These are phyloP conservation scores for Dromius quadrimaculatus DNA, from an alignment of 2,888 invertebrate genomes.

Conservation along the genomic window DNA sequence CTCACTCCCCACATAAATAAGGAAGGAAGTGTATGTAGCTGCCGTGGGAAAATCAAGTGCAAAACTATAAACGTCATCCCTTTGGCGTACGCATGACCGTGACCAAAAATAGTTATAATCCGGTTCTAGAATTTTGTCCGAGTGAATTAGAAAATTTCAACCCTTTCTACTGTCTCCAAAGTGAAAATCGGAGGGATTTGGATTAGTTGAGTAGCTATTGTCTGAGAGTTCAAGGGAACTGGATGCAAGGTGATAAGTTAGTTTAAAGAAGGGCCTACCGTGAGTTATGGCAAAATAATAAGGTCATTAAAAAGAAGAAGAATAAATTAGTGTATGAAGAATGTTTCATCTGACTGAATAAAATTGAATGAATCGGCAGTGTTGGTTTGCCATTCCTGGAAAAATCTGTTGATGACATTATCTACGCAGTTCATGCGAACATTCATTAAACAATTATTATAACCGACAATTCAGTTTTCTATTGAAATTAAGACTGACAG, in stretches of 20 bases:
- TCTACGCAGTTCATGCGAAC: no score
- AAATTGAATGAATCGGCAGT: no score
- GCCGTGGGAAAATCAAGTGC: conserved; percentile 49
- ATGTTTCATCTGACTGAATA: no score
- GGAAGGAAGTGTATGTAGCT: conserved; percentile 49
- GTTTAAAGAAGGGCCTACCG: neutral
- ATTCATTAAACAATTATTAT: no score
- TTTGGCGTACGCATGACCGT: conserved; percentile 31
- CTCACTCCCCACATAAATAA: neutral
- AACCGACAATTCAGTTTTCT: no score
- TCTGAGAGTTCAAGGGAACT: conserved; percentile 21
- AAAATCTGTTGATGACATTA: no score
- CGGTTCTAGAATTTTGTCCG: conserved; percentile 31
- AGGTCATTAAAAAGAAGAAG: no score
- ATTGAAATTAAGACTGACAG: no score
- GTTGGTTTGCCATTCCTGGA: no score
- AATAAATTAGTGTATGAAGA: no score
- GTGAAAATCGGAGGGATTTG: conserved; percentile 30
- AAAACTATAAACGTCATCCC: conserved; percentile 43
- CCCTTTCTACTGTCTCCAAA: conserved; percentile 17
- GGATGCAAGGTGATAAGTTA: conserved; percentile 21
- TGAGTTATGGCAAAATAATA: conserved; percentile 27
- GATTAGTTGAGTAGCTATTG: conserved; percentile 5
- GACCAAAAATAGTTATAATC: conserved; percentile 43
- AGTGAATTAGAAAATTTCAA: conserved; percentile 33